These are phyloP conservation scores for Lepidonotus clava DNA, from an alignment of 2,888 invertebrate species.

Conservation along the genomic window DNA sequence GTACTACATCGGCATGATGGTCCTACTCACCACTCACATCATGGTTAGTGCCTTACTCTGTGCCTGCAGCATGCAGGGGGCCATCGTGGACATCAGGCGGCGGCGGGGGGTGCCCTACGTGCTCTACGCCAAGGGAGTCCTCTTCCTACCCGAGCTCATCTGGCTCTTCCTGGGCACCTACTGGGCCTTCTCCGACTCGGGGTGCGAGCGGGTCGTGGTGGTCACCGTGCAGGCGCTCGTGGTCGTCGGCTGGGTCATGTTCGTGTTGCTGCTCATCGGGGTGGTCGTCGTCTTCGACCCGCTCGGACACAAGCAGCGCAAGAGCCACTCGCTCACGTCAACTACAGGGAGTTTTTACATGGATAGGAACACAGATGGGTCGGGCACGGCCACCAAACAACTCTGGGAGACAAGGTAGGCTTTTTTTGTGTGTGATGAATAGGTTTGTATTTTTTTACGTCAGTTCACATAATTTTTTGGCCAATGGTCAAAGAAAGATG, in stretches of 20 bases:
- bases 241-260: constrained; percentile 90
- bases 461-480: too few species aligned
- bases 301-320: constrained; percentile 84
- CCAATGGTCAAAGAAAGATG: too few species aligned
- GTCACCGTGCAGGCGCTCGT: constrained; percentile 84
- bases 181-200: constrained; percentile 85
- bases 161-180: constrained; percentile 91
- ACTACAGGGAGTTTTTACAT: neutral
- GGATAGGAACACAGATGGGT: constrained; percentile 8
- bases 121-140: constrained; percentile 86
- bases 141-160: constrained; percentile 88
- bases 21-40: constrained; percentile 76
- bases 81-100: constrained; percentile 88
- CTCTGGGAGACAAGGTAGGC: constrained; percentile 56
- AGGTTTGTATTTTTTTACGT: too few species aligned
- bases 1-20: constrained; percentile 85
- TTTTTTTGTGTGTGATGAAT: too few species aligned
- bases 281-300: constrained; percentile 91
- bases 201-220: constrained; percentile 64
- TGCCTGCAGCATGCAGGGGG: constrained; percentile 82
- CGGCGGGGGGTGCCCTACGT: constrained; percentile 85
- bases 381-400: constrained; percentile 25
- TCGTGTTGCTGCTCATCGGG: constrained; percentile 87
- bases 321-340: neutral
- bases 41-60: constrained; percentile 71